Evolutionary conservation across 1,140 invertebrate species (phyloP).

Genomic region (Aphis gossypii): DNA sequence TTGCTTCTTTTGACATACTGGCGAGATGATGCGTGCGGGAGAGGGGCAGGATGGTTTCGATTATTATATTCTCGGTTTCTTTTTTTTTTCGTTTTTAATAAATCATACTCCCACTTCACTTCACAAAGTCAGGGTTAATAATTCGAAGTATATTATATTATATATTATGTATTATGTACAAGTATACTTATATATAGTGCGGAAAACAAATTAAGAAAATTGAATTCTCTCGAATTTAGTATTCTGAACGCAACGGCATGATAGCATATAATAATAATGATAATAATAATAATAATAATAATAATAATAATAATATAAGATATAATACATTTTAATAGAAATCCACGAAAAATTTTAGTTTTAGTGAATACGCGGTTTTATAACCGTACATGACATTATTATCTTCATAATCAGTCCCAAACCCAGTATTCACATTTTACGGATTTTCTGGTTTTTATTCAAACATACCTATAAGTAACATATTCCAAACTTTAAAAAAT

Average conservation of each 20-base stretch:
- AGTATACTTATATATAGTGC: background rate
- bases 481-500: too few species aligned
- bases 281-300: background rate
- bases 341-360: background rate
- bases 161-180: background rate
- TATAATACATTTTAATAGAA: background rate
- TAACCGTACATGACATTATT: background rate
- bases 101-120: conserved; percentile 52
- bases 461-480: background rate
- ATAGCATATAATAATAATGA: background rate
- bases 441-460: background rate
- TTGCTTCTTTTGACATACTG: conserved; percentile 54
- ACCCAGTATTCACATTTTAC: background rate
- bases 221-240: conserved; percentile 19
- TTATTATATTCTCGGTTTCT: conserved; percentile 42
- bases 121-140: conserved; percentile 39
- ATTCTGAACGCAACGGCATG: background rate
- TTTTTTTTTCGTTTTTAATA: conserved; percentile 44
- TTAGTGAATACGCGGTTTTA: background rate
- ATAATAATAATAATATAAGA: background rate
- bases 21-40: background rate
- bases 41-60: conserved; percentile 26
- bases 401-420: background rate
- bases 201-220: conserved; percentile 47
- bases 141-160: background rate